Evolutionary conservation across 1,140 invertebrate genomes (phyloP), one percentile per base, ranked within the genome.

Genomic region (Cydia amplana): DNA sequence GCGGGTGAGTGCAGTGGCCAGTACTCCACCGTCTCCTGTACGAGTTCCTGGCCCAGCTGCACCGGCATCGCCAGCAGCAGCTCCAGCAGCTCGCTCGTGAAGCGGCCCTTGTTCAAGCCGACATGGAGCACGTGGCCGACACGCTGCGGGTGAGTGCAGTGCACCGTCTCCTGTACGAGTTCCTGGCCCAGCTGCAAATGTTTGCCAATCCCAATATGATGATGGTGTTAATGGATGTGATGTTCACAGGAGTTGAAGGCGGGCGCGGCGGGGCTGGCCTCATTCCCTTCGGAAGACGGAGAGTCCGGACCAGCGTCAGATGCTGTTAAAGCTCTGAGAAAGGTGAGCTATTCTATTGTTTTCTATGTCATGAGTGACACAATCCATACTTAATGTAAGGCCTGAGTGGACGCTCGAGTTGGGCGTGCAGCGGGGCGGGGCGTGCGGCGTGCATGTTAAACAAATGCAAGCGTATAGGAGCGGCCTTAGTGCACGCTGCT

Each of bases 21-120:
- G 95, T 96, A 18, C 97, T 98, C 87, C 96, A 96, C 84, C 94
- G 96, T 77, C 89, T 99, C 14, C 87, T 98, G 6, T 95, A 97
- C 87, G 97, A 98, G 84, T 99, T 99, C 88, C 93, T 99, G 4
- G 94, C 95, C 73, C 95, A 97, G 89, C 93, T 98, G 63, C 86
- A 96, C 74, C 93, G 95, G 55, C 95, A 96, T 77, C 97, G 98
- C 83, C 94, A 96, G 82, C 95, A 97, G 72, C 96, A 96, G 85
- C 93, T 95, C 65, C 93, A 94, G 46, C 95, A 95, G 75, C 83
- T 97, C 7, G 94, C 94, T 0, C 94, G 94, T 49, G 97, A 98
- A 87, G 95, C 97, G n/a, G 89, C 94, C 10, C 91, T 98, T 4
- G 97, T 98, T 84, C 93, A 95, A 78, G 28, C 65, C n/a, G 97